Evolutionary conservation across 1,140 invertebrate species (phyloP), one percentile per base, ranked within the genome.

Genomic region (Sarcophaga peregrina): DNA sequence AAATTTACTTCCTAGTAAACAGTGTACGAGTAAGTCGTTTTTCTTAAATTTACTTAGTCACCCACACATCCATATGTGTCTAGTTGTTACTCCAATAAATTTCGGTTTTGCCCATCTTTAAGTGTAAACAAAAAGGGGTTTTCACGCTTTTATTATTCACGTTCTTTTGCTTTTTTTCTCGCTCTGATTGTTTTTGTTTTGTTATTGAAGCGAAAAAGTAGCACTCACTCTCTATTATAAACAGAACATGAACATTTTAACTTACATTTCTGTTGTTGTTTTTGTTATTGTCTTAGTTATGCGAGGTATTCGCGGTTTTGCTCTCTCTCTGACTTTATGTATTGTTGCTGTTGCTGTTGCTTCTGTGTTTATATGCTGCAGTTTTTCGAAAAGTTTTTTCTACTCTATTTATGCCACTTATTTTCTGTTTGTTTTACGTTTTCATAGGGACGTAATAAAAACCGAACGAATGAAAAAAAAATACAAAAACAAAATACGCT

Each of bases 171-270:
- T 25, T 68, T 20, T 68, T 68, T 68, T 68, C 52, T 58, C n/a
- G n/a, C n/a, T 58, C 52, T 5, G 11, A 58, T 58, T 68, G 58
- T 68, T 68, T 68, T 58, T 15, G 52, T 58, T 58, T 10, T 15
- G 58, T 17, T 17, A 8, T 17, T 68, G 58, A 68, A 68, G 58
- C 58, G 58, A 15, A 68, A 68, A 68, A 68, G 17, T 68, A 68
- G 58, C n/a, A 68, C 58, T 68, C 20, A 68, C n/a, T n/a, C n/a
- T n/a, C n/a, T n/a, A 68, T 68, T 68, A 68, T 68, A 7, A 20
- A 15, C 58, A 68, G 20, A 68, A 68, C 58, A 68, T 68, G 58
- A 68, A 20, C 58, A 68, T 68, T 17, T 68, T 68, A 20, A 68
- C 58, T 68, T 20, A 68, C 17, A 17, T 1, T 68, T 68, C 20